Conservation (phyloP, 2,797 vertebrate genomes). For the Danio tinwini region DNA sequence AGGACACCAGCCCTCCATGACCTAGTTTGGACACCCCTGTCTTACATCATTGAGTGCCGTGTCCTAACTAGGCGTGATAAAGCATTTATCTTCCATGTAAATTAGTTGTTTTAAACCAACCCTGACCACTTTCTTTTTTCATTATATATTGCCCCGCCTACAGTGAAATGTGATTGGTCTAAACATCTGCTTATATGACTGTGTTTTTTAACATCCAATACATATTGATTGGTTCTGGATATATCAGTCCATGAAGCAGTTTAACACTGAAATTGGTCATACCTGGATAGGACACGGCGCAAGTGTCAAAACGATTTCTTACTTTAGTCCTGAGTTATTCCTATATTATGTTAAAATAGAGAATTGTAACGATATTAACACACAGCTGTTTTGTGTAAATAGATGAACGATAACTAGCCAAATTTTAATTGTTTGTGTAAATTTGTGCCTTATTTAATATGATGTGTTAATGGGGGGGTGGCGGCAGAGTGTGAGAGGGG, state of each 20-base stretch:
- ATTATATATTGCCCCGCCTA: neutral
- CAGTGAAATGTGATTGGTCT: neutral
- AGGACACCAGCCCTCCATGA: too few relatives aligned
- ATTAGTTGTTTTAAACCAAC: neutral
- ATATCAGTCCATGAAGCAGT: neutral
- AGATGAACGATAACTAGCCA: conserved; percentile 87
- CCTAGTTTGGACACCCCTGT: too few relatives aligned
- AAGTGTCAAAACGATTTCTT: conserved; percentile 31
- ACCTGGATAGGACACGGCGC: neutral
- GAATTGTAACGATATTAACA: conserved; percentile 74
- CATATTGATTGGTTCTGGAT: neutral
- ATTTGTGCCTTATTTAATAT: conserved; percentile 91
- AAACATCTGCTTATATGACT: neutral
- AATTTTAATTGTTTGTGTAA: conserved; percentile 87
- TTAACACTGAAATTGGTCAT: neutral
- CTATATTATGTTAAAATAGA: conserved; percentile 47
- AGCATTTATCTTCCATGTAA: neutral
- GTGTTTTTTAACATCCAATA: neutral
- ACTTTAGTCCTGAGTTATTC: conserved; percentile 51
- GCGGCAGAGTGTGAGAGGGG: conserved; percentile 61
- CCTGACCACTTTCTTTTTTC: neutral
- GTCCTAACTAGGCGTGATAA: neutral
- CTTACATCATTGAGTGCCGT: neutral
- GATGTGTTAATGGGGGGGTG: conserved; percentile 74
- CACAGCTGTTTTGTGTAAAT: conserved; percentile 85